Conservation (phyloP, 2,797 vertebrate species). For the Fundulus diaphanus region DNA sequence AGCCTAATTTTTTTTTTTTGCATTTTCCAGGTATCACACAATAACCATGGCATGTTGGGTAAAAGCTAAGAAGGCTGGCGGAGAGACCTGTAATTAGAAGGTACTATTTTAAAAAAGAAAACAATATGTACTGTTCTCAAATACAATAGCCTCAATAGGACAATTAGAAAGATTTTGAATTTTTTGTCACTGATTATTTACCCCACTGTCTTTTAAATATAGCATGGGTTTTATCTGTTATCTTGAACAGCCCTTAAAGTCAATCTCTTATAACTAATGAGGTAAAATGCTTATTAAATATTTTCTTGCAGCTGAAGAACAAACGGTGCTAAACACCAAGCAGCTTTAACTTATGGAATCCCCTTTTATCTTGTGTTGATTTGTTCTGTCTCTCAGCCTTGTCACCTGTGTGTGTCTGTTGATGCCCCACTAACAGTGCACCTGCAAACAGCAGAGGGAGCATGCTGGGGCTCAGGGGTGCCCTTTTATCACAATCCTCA, state of each 20-base stretch:
- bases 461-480: conserved; percentile 60
- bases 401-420: conserved; percentile 89
- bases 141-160: no score
- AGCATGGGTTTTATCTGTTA: neutral
- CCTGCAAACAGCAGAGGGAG: conserved; percentile 65
- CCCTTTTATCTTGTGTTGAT: conserved; percentile 42
- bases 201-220: neutral
- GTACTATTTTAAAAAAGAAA: neutral
- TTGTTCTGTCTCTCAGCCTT: conserved; percentile 44
- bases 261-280: conserved; percentile 5
- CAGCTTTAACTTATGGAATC: conserved; percentile 58
- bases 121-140: no score
- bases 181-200: neutral
- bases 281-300: conserved; percentile 5
- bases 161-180: no score
- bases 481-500: conserved; percentile 76
- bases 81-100: neutral
- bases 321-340: conserved; percentile 25
- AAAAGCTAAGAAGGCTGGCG: neutral
- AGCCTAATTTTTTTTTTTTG: neutral
- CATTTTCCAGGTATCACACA: neutral
- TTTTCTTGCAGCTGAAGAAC: conserved; percentile 16
- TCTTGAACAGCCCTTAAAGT: neutral
- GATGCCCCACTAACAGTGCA: conserved; percentile 80
- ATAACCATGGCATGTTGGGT: neutral